Percentiles rank a stretch among this genome's conserved stretches.
Evolutionary conservation across 2,888 invertebrate species (phyloP).

Genomic region (Chymomyza procnemis): DNA sequence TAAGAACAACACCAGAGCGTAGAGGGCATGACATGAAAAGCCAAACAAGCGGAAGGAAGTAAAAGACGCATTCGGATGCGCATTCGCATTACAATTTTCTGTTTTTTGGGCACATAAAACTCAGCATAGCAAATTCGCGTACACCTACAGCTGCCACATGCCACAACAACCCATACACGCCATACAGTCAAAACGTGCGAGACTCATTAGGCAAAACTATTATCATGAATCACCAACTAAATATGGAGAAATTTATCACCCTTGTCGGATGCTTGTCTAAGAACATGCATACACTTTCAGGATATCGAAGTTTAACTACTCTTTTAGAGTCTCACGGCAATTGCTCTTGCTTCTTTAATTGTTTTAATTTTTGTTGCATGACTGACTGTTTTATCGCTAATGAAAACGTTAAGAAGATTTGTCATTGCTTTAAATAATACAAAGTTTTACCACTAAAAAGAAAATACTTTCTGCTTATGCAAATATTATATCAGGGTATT

Average conservation of each 20-base stretch:
- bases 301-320: neutral
- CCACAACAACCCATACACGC: neutral
- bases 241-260: neutral
- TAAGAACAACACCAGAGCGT: neutral
- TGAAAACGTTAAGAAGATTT: no score
- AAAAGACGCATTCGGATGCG: neutral
- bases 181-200: neutral
- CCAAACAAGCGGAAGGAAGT: conserved; percentile 41
- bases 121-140: neutral
- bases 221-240: conserved; percentile 8
- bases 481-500: neutral
- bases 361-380: no score
- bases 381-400: no score
- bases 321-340: neutral
- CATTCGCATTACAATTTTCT: conserved; percentile 50
- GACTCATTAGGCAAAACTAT: conserved; percentile 8
- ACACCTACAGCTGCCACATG: neutral
- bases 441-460: no score
- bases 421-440: no score
- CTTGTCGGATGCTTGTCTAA: neutral
- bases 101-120: conserved; percentile 48
- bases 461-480: no score
- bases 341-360: neutral
- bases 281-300: neutral
- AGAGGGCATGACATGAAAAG: neutral